A percentile compares a stretch with the other conserved stretches of the same genome.
Evolutionary conservation across 1,140 invertebrate genomes (phyloP).

Genomic region (Drosophila sturtevanti): DNA sequence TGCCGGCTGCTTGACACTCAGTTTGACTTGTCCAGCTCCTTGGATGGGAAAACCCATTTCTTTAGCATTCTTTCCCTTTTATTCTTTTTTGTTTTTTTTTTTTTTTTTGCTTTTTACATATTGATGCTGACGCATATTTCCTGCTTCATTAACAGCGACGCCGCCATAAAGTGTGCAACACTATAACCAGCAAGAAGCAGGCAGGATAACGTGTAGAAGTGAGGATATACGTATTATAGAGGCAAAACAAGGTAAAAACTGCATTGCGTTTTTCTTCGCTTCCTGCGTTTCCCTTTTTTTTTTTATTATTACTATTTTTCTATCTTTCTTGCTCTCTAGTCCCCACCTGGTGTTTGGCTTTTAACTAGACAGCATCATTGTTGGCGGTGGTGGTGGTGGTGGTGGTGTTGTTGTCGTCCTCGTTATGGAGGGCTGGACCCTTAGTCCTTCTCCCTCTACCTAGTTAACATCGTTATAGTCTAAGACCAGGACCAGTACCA

Average conservation of each 20-base stretch:
- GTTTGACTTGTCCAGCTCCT: conserved; percentile 48
- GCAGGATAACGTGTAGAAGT: neutral
- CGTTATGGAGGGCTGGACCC: neutral
- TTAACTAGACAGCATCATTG: conserved; percentile 56
- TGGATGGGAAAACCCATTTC: conserved; percentile 22
- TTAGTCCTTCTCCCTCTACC: neutral
- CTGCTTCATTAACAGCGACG: conserved; percentile 71
- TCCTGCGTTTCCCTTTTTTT: conserved; percentile 6
- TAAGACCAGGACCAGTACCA: conserved; percentile 7
- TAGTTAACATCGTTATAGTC: conserved; percentile 44
- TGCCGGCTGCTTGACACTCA: conserved; percentile 3
- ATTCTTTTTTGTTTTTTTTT: neutral
- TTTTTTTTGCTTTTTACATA: conserved; percentile 35
- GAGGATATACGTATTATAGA: neutral
- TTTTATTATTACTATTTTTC: conserved; percentile 25
- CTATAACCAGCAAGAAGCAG: conserved; percentile 22
- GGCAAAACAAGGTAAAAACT: conserved; percentile 24
- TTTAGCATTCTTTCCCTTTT: neutral
- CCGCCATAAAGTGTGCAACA: conserved; percentile 66
- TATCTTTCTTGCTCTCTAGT: conserved; percentile 13
- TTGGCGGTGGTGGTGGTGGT: too few species aligned
- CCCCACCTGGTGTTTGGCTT: conserved; percentile 57
- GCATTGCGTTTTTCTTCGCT: conserved; percentile 46
- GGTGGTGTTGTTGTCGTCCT: conserved; percentile 25
- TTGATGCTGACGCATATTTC: conserved; percentile 76